These are phyloP conservation scores for Microplitis manilae DNA, from an alignment of 2,888 invertebrate genomes.

Conservation along the genomic window DNA sequence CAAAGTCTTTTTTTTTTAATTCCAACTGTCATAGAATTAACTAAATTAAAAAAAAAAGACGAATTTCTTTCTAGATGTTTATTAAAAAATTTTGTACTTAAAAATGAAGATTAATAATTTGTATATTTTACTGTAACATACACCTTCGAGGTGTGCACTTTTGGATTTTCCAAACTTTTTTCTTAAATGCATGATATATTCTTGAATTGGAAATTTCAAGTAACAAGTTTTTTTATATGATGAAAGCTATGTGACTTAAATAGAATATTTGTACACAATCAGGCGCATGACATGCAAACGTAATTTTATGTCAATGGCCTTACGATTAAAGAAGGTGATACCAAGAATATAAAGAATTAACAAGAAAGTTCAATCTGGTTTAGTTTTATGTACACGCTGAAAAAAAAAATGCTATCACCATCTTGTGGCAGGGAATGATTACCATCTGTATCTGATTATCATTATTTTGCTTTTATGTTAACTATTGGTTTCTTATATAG, in stretches of 20 bases:
- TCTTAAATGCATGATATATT: neutral
- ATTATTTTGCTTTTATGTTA: too few species aligned
- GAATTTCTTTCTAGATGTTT: too few species aligned
- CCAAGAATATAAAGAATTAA: slow-evolving; percentile 28
- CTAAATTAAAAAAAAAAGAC: too few species aligned
- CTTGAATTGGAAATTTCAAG: neutral
- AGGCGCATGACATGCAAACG: neutral
- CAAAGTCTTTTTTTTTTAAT: too few species aligned
- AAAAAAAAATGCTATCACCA: slow-evolving; percentile 5
- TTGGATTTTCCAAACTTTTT: too few species aligned
- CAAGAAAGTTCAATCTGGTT: slow-evolving; percentile 25
- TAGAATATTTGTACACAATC: neutral
- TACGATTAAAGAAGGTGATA: slow-evolving; percentile 17
- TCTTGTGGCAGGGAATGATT: neutral
- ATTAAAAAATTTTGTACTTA: too few species aligned
- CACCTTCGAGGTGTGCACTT: too few species aligned
- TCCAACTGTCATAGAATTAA: too few species aligned
- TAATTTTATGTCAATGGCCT: slow-evolving; percentile 30
- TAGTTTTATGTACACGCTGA: slow-evolving; percentile 7
- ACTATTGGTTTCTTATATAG: too few species aligned
- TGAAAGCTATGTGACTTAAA: neutral
- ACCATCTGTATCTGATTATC: too few species aligned
- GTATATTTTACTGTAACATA: too few species aligned
- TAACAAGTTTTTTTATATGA: neutral
- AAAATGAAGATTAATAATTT: too few species aligned